A percentile compares a stretch with the other conserved stretches of the same genome.
phyloP scores from a whole-genome alignment of 1,140 invertebrate species.

The Mercenaria mercenaria region DNA sequence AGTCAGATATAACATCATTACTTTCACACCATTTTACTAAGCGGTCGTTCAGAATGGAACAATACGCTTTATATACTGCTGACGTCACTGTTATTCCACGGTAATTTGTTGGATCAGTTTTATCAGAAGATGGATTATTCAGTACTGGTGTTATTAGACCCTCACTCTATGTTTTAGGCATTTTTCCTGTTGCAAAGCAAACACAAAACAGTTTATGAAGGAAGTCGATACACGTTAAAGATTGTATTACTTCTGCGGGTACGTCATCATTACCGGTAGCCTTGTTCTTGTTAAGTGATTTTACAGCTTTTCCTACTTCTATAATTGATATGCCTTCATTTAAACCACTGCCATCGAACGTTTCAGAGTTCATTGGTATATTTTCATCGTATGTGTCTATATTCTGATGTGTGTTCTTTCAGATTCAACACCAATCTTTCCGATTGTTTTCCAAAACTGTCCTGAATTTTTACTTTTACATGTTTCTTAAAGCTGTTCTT shows the following conservation, averaged over 20 bases:
- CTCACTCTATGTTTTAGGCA: background rate
- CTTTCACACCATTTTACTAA: constrained; percentile 28
- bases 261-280: too few relatives aligned
- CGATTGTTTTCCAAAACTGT: background rate
- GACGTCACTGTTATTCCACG: constrained; percentile 49
- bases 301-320: background rate
- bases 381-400: too few relatives aligned
- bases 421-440: background rate
- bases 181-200: background rate
- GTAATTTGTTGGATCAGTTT: constrained; percentile 13
- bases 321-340: background rate
- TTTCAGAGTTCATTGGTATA: too few relatives aligned
- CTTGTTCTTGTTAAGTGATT: too few relatives aligned
- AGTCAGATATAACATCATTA: constrained; percentile 37
- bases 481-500: too few relatives aligned
- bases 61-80: constrained; percentile 52
- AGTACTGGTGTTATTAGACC: constrained; percentile 30
- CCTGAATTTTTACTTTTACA: too few relatives aligned
- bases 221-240: too few relatives aligned
- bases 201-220: background rate
- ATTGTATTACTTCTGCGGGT: too few relatives aligned
- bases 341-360: background rate
- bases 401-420: background rate
- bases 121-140: constrained; percentile 16
- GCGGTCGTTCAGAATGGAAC: constrained; percentile 46